A percentile compares a stretch with the other conserved stretches of the same genome.
These are phyloP conservation scores for Danio tinwini DNA, from an alignment of 2,797 vertebrate species.

Conservation along the genomic window DNA sequence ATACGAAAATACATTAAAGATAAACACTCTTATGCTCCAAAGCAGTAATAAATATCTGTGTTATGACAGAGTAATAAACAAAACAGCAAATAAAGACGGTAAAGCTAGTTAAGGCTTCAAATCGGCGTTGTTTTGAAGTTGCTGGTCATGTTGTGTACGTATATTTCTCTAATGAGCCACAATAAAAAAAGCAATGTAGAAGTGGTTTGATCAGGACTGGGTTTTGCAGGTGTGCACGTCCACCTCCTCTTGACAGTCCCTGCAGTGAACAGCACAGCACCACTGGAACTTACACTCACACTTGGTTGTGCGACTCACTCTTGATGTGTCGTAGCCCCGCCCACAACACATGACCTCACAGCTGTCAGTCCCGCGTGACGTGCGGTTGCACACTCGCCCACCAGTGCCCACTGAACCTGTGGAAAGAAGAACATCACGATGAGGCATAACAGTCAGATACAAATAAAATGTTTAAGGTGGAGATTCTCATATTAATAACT, in stretches of 20 bases:
- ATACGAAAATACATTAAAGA: constrained; percentile 56
- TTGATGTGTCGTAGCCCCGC: constrained; percentile 91
- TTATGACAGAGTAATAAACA: constrained; percentile 20
- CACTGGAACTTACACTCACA: constrained; percentile 98
- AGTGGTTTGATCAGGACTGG: constrained; percentile 74
- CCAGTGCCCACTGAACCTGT: constrained; percentile 90
- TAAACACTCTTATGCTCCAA: constrained; percentile 56
- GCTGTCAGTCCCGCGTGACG: constrained; percentile 87
- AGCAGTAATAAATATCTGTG: constrained; percentile 67
- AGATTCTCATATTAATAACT: background rate
- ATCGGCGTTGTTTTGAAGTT: constrained; percentile 5
- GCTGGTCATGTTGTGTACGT: background rate
- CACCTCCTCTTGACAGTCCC: constrained; percentile 90
- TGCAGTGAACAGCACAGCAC: constrained; percentile 93
- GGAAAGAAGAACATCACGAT: constrained; percentile 10
- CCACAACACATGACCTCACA: constrained; percentile 98
- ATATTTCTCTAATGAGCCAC: background rate
- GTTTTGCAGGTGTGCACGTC: constrained; percentile 94
- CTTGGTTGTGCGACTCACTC: constrained; percentile 86
- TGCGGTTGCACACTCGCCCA: constrained; percentile 88
- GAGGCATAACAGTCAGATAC: background rate
- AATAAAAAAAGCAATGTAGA: constrained; percentile 1
- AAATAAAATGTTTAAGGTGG: background rate
- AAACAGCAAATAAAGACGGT: background rate
- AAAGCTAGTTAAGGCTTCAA: constrained; percentile 32